Base-by-base conservation (phyloP, 2,113 vertebrate genomes). In the Emydocephalus ijimae region DNA sequence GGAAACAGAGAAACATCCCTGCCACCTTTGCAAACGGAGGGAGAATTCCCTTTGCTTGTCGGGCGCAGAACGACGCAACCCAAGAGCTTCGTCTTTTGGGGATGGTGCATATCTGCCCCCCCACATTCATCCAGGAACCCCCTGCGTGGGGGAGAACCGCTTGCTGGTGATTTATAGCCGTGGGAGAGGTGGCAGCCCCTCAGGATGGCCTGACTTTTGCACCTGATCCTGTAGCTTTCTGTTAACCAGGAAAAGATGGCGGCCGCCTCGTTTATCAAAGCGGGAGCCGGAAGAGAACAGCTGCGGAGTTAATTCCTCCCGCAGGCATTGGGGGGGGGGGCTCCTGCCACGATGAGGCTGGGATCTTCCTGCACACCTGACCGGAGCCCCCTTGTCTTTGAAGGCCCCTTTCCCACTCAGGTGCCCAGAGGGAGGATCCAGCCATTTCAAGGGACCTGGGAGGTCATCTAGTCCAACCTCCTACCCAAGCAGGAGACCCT, bases 91-190 rank as follows among this genome's bases (percentile, higher is more conserved):
- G 20, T 11, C 29, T 69, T 34, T 2, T 0, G 64, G 64, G 12
- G 12, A 29, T 5, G 48, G 45, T 11, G 29, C 0, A 12, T n/a
- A 1, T 1, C 23, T 3, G 92, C 87, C 3, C 1, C 1, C 93
- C 91, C 61, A 0, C 1, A 34, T 56, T 21, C 0, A 1, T 88
- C 87, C 88, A 69, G 26, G 0, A 0, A 0, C 54, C 64, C 95
- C 95, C 8, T 20, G 89, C 0, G 3, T 91, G 93, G 92, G 92
- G 91, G 85, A 23, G 69, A 2, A 26, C 92, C 90, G 87, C 55
- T 93, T 45, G 88, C 90, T 43, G 18, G 85, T 96, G 96, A 97
- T 97, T 96, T 96, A 95, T 97, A n/a, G 93, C 96, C 18, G 11
- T 0, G 1, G 91, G 93, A 91, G 93, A 88, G 91, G 89, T 18